Percentiles rank a stretch among this genome's conserved stretches.
Evolutionary conservation across 1,140 invertebrate genomes (phyloP).

Genomic region (Fopius arisanus): DNA sequence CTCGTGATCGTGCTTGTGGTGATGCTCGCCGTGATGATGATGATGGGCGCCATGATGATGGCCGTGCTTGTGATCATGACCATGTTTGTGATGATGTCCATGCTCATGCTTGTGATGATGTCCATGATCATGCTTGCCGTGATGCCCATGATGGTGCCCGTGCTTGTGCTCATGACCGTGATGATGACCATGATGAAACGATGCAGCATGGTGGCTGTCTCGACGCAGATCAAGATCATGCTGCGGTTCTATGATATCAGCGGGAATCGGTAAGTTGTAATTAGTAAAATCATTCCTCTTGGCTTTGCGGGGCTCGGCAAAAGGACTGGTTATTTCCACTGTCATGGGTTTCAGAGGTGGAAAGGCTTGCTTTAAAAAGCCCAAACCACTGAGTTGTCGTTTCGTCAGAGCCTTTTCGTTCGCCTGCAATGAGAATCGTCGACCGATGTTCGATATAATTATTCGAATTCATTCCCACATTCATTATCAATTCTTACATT

Average conservation of each 20-base stretch:
- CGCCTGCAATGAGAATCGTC: background rate
- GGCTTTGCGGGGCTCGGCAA: background rate
- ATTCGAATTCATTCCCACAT: too few species aligned
- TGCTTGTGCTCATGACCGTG: conserved; percentile 3
- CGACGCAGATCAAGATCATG: conserved; percentile 13
- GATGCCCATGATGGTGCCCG: conserved; percentile 29
- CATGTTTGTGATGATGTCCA: conserved; percentile 33
- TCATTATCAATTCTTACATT: background rate
- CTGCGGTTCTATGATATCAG: background rate
- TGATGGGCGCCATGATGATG: conserved; percentile 30
- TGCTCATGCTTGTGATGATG: conserved; percentile 43
- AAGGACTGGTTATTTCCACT: background rate
- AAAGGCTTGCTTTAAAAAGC: background rate
- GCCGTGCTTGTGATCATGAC: conserved; percentile 28
- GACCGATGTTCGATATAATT: background rate
- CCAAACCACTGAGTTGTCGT: background rate
- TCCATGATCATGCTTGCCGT: conserved; percentile 36
- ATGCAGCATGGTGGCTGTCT: conserved; percentile 28
- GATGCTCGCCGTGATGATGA: conserved; percentile 31
- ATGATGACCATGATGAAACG: conserved; percentile 34
- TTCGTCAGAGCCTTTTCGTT: conserved; percentile 5
- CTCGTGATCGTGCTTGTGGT: conserved; percentile 35
- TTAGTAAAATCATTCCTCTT: conserved; percentile 6
- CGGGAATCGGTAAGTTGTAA: background rate
- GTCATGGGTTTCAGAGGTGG: background rate